Evolutionary conservation across 1,140 invertebrate species (phyloP).

Genomic region (Chionoecetes opilio): DNA sequence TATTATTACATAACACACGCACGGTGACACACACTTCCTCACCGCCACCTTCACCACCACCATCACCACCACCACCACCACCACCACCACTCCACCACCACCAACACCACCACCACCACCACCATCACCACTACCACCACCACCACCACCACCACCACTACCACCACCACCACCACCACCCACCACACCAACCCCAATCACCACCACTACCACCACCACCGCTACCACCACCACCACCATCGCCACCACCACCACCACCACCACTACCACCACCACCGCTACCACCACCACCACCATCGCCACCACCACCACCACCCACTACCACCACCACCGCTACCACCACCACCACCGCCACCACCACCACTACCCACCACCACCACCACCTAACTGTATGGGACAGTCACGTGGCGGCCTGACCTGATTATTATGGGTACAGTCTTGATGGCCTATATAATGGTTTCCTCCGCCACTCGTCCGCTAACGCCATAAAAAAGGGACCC

Average conservation of each 20-base stretch:
- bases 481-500: slow-evolving; percentile 6
- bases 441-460: slow-evolving; percentile 9
- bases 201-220: too few relatives aligned
- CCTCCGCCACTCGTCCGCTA: background rate
- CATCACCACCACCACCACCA: background rate
- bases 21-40: background rate
- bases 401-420: slow-evolving; percentile 22
- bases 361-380: background rate
- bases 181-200: too few relatives aligned
- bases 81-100: background rate
- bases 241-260: too few relatives aligned
- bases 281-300: too few relatives aligned
- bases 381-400: slow-evolving; percentile 13
- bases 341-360: too few relatives aligned
- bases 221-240: too few relatives aligned
- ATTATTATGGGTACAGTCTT: slow-evolving; percentile 30
- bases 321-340: too few relatives aligned
- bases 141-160: background rate
- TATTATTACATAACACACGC: too few relatives aligned
- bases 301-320: too few relatives aligned
- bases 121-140: background rate
- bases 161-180: too few relatives aligned
- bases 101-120: background rate
- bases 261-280: too few relatives aligned
- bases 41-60: background rate